Base-by-base conservation (phyloP, 2,113 vertebrate species). In the Leptodactylus fuscus region DNA sequence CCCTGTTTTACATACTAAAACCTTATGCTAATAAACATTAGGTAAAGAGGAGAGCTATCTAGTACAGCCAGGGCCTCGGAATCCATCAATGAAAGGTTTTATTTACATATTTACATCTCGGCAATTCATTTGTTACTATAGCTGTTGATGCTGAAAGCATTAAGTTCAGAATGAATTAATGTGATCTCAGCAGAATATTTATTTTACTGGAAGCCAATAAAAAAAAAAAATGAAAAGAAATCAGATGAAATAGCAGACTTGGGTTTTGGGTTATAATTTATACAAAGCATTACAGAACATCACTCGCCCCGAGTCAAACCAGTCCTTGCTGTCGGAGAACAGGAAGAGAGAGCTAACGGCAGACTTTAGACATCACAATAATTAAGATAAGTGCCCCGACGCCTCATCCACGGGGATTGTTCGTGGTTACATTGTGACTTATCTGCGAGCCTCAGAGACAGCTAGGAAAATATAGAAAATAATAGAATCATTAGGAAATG, bases 301-400 rank as follows among this genome's bases (percentile, higher is more conserved):
- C 69, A 73, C 65, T 46, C 10, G 84, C 84, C 84, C 24, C 36
- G n/a, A 55, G 84, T 71, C 24, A 81, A n/a, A 44, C 34, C 32
- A 36, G 76, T 85, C 41, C 76, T 73, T 70, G 48, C 65, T 80
- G 34, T 67, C 32, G 48, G 48, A 79, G 75, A 85, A 55, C 67
- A 73, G 83, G 65, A 85, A 80, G 48, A 46, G 58, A 44, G 4
- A 65, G 82, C 55, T 67, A 29, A n/a, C 20, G 49, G 74, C 58
- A 20, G 62, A 55, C 4, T 85, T 65, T n/a, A 51, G 60, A 48
- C 58, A 53, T 48, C 32, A 29, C 58, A 78, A 48, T 85, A 85
- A 85, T 85, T 85, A 85, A 85, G 84, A 85, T 80, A 58, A 81
- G 77, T 81, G 77, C 71, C 80, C 49, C 46, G 27, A 51, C 58